Evolutionary conservation across 2,113 vertebrate genomes (phyloP), one percentile per base, ranked within the genome.

Genomic region (Neotoma lepida): DNA sequence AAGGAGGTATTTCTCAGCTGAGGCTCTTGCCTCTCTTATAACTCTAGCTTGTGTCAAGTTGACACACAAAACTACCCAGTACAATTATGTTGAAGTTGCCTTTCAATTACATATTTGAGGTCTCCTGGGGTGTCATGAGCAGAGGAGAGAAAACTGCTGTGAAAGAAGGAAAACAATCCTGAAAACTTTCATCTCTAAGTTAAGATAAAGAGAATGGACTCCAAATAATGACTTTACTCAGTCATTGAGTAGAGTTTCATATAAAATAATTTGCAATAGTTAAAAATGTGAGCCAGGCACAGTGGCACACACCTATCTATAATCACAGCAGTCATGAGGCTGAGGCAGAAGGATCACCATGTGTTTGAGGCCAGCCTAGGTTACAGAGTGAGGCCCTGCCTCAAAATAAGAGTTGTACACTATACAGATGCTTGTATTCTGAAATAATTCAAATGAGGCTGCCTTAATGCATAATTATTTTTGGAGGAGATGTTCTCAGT

Each of bases 131-230:
- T 94, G 33, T 76, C 33, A 86, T 71, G 58, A 85, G 33, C 64
- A 91, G 80, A 56, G 46, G 63, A 90, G 77, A 73, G 49, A 88
- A 89, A 66, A 73, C 54, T 68, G 14, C 73, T 86, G 6, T 20
- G 56, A 91, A 91, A 28, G 80, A 82, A 73, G 54, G 64, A 92
- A 95, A 89, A 77, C 18, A 58, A 44, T 82, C 24, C 39, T 24
- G 39, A 91, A 66, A 82, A 54, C 56, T 82, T 96, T 51, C 35
- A 86, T 61, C 78, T 81, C 22, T 70, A 81, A 82, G 78, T 39
- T 41, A 81, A 73, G 64, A 39, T 61, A 88, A 94, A 28, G 33
- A 86, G 39, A 14, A 41, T 89, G 15, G 64, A 76, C 44, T 81
- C 24, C n/a, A 89, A 68, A 91, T 66, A 85, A 66, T 28, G 54